These are phyloP conservation scores for Tyria jacobaeae DNA, from an alignment of 2,888 invertebrate genomes.

Conservation along the genomic window DNA sequence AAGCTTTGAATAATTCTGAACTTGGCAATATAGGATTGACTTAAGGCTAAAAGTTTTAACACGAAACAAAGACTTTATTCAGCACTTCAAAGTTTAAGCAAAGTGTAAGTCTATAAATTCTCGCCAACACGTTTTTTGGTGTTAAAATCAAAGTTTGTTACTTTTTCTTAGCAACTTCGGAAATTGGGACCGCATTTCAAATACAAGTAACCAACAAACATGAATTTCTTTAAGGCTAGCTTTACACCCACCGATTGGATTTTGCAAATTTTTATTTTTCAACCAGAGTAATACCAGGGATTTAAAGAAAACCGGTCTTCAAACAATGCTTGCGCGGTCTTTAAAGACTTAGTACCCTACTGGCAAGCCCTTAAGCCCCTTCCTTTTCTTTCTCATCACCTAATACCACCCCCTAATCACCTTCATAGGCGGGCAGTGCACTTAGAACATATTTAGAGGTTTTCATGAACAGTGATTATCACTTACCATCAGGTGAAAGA, in stretches of 20 bases:
- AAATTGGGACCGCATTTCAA: constrained; percentile 17
- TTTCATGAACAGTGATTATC: no score
- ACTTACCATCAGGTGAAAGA: no score
- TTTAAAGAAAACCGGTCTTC: no score
- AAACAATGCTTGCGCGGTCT: no score
- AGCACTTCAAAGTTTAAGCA: constrained; percentile 11
- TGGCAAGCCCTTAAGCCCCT: no score
- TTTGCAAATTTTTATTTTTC: no score
- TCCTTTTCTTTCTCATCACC: no score
- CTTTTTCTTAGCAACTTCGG: constrained; percentile 19
- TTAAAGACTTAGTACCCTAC: no score
- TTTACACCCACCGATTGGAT: neutral
- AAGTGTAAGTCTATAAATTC: constrained; percentile 41
- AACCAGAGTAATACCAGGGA: no score
- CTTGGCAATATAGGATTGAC: neutral
- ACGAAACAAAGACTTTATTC: constrained; percentile 21
- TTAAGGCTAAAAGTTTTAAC: constrained; percentile 2
- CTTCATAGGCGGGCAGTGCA: no score
- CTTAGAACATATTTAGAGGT: no score
- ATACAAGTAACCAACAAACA: constrained; percentile 42
- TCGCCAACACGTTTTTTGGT: constrained; percentile 37
- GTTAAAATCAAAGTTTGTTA: constrained; percentile 48
- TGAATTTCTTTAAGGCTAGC: constrained; percentile 30
- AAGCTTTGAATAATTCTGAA: neutral
- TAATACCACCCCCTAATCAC: no score